Evolutionary conservation across 2,888 invertebrate genomes (phyloP).

Genomic region (Caradrina kadenii): DNA sequence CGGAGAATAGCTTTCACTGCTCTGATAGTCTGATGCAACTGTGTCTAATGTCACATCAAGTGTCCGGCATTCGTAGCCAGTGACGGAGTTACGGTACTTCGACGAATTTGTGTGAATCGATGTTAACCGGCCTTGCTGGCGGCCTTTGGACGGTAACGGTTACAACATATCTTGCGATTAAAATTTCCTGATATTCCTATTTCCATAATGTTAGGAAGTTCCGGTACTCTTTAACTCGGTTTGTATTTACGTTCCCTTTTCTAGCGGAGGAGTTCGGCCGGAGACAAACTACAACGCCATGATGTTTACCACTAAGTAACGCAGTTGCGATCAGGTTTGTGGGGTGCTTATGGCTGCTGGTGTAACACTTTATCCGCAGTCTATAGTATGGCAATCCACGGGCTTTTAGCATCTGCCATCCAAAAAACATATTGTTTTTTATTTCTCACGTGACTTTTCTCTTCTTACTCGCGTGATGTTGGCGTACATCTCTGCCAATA

Average conservation of each 20-base stretch:
- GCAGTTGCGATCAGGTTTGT: no score
- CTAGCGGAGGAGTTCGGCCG: no score
- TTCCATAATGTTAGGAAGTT: no score
- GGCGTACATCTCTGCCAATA: not conserved
- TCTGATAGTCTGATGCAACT: conserved; percentile 61
- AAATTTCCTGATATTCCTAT: not conserved
- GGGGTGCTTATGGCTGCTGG: no score
- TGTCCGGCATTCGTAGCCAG: conserved; percentile 21
- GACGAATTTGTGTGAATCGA: conserved; percentile 16
- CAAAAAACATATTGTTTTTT: no score
- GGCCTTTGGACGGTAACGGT: conserved; percentile 13
- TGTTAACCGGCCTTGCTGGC: conserved; percentile 19
- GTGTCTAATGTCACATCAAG: conserved; percentile 35
- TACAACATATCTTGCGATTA: conserved; percentile 16
- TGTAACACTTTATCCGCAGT: no score
- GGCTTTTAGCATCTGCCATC: not conserved
- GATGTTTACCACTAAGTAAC: no score
- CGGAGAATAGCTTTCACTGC: conserved; percentile 60
- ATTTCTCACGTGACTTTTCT: not conserved
- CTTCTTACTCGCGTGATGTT: not conserved
- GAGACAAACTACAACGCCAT: no score
- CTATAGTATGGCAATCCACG: no score
- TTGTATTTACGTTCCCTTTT: no score
- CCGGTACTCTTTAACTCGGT: no score
- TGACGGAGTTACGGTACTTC: conserved; percentile 28